Base-by-base conservation (phyloP, 2,888 invertebrate genomes). In the Salpingus planirostris region DNA sequence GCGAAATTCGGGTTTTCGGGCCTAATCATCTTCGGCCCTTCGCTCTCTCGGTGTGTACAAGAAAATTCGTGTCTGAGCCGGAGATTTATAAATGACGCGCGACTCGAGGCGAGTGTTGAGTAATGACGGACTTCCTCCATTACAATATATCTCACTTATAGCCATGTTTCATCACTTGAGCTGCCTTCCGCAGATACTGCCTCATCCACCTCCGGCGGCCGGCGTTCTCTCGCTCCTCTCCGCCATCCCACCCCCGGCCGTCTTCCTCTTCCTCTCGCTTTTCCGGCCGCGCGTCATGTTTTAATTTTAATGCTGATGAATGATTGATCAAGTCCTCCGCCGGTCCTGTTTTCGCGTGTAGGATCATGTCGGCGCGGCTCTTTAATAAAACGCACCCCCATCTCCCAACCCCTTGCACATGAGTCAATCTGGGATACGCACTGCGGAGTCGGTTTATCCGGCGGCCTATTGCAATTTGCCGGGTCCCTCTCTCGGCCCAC, bases 351-450 rank as follows among this genome's bases (percentile, higher is more conserved):
- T n/a, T n/a, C n/a, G n/a, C n/a, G n/a, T n/a, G n/a, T n/a, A n/a
- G n/a, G n/a, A n/a, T n/a, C n/a, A n/a, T n/a, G n/a, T n/a, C n/a
- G n/a, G n/a, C n/a, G n/a, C n/a, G n/a, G n/a, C n/a, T n/a, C n/a
- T n/a, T n/a, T n/a, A n/a, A n/a, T n/a, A n/a, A n/a, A n/a, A n/a
- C n/a, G n/a, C n/a, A n/a, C n/a, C n/a, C n/a, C n/a, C n/a, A n/a
- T n/a, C n/a, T n/a, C n/a, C n/a, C n/a, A n/a, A n/a, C n/a, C n/a
- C n/a, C n/a, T n/a, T n/a, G n/a, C n/a, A 25, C 31, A 53, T 60
- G 62, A 64, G 59, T 65, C 64, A 64, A 64, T 64, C 64, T 62
- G 64, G 62, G 63, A 62, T 64, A 64, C 62, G 64, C 64, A 59
- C 55, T 57, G 60, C 60, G 60, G 54, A 58, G 59, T 58, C 58